Evolutionary conservation across 2,113 vertebrate genomes (phyloP).

Genomic region (Onychostruthus taczanowskii): DNA sequence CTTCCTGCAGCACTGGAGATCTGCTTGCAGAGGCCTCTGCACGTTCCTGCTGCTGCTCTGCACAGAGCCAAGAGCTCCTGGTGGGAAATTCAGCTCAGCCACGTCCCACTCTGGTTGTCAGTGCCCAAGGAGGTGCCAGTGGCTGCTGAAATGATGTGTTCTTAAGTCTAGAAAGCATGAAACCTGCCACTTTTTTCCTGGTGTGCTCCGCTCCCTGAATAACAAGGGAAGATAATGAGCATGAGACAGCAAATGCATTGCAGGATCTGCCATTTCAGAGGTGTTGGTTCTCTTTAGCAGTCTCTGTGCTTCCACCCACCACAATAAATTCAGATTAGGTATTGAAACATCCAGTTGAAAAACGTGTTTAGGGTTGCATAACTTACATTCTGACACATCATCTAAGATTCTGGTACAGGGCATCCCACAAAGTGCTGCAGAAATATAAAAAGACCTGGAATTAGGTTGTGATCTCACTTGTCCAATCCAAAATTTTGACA

Average conservation of each 20-base stretch:
- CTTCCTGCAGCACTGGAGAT: neutral
- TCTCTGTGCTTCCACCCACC: conserved; percentile 33
- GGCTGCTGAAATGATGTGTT: neutral
- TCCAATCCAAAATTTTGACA: neutral
- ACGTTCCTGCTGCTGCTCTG: neutral
- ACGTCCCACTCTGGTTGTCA: neutral
- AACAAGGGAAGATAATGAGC: conserved; percentile 54
- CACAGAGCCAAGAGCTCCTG: neutral
- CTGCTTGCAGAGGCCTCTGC: neutral
- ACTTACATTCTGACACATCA: neutral
- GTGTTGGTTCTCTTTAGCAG: conserved; percentile 36
- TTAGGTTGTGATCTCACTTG: neutral
- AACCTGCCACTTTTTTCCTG: neutral
- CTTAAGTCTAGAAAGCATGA: neutral
- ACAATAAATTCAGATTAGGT: conserved; percentile 53
- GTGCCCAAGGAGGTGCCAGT: conserved; percentile 48
- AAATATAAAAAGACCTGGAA: neutral
- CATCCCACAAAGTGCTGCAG: neutral
- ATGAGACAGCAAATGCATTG: conserved; percentile 4
- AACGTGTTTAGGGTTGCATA: conserved; percentile 11
- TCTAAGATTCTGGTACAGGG: neutral
- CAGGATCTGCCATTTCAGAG: conserved; percentile 26
- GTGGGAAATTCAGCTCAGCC: neutral
- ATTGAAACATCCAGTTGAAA: conserved; percentile 22
- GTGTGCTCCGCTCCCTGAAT: neutral